Conservation (phyloP, 2,113 vertebrate genomes). For the Limanda limanda region DNA sequence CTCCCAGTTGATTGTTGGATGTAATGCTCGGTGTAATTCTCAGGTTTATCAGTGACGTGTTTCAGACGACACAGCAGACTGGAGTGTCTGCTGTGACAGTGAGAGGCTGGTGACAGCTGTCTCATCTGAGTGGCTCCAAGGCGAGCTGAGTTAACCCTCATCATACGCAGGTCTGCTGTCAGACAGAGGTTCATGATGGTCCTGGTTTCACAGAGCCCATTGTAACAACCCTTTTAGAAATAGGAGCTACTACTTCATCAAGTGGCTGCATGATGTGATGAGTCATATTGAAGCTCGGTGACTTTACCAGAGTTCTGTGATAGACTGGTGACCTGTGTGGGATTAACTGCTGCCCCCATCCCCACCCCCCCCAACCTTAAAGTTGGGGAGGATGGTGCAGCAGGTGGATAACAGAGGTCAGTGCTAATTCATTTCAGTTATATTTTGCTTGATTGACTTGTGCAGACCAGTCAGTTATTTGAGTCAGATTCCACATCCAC, state of each 20-base stretch:
- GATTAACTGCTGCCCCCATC: neutral
- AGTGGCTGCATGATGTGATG: neutral
- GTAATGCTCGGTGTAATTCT: neutral
- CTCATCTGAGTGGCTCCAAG: neutral
- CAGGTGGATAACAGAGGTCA: no score
- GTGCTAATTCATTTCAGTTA: neutral
- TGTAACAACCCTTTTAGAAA: no score
- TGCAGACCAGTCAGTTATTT: constrained; percentile 30
- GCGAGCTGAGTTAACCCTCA: neutral
- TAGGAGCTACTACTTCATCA: neutral
- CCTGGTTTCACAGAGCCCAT: neutral
- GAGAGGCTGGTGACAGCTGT: constrained; percentile 3
- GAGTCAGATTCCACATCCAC: constrained; percentile 23
- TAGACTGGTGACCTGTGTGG: neutral
- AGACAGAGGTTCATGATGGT: neutral
- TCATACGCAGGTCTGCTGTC: neutral
- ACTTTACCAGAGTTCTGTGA: neutral
- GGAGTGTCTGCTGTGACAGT: neutral
- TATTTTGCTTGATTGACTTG: constrained; percentile 25
- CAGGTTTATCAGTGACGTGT: neutral
- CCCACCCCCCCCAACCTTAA: neutral
- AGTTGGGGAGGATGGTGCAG: neutral
- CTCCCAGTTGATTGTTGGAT: neutral
- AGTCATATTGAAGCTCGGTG: neutral
- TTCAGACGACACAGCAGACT: neutral